Evolutionary conservation across 1,140 invertebrate genomes (phyloP), one percentile per base, ranked within the genome.

Genomic region (Drosophila pachea): DNA sequence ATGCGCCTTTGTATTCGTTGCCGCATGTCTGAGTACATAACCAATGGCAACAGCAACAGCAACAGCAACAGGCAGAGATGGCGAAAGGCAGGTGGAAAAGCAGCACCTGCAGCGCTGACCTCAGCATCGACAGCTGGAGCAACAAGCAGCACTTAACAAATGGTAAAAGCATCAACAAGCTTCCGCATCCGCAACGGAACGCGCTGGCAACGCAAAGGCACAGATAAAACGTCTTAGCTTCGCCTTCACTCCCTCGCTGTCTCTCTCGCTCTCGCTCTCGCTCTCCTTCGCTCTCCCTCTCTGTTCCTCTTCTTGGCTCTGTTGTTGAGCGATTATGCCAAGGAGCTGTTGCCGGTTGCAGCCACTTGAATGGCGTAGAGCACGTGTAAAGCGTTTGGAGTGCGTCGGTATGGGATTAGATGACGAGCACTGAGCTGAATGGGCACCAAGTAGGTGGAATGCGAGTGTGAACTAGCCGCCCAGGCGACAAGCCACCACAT

Each of bases 91-190:
- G 67, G 49, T 50, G 54, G 55, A 50, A 60, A 79, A 66, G 72
- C 68, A 70, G 72, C 69, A 73, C 74, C 77, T 76, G 77, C 78
- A 81, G 78, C 66, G 77, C 71, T 84, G 79, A 84, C 81, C 78
- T 83, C 78, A 79, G 76, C 81, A 86, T 84, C 79, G 79, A 79
- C 79, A 84, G 79, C 81, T 86, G 81, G 73, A 86, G 81, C 81
- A 84, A 84, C 81, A 84, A 84, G 81, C 81, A 84, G 81, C 81
- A 84, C 81, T 84, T 84, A 86, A 84, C 81, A 84, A 84, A 84
- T 84, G 81, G 81, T 86, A 86, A 86, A 84, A 84, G 81, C 81
- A 86, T 84, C 81, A 86, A 84, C 81, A 86, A 86, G 81, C 81
- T 84, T 84, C 81, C 81, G 81, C 73, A 84, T 84, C 81, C 79